Conservation (phyloP, 2,113 vertebrate genomes). For the Acanthochromis polyacanthus region DNA sequence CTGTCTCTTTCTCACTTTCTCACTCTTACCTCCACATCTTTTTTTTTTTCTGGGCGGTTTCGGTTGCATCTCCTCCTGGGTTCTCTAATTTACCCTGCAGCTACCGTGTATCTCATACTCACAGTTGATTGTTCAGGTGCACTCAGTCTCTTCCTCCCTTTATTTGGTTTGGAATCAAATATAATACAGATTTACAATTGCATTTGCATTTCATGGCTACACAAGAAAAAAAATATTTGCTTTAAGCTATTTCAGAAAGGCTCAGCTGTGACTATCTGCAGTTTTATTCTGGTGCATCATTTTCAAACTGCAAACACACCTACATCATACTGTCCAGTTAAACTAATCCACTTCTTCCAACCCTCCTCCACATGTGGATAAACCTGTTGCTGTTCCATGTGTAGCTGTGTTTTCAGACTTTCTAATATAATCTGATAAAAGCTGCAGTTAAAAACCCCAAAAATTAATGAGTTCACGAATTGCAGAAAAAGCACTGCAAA, state of each 20-base stretch:
- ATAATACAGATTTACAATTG: not conserved
- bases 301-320: no score
- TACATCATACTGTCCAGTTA: no score
- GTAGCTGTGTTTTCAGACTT: not conserved
- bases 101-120: not conserved
- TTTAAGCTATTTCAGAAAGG: not conserved
- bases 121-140: no score
- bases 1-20: not conserved
- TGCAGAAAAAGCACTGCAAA: not conserved
- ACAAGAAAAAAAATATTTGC: not conserved
- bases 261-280: no score
- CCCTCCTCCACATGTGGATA: not conserved
- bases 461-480: not conserved
- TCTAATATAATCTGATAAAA: not conserved
- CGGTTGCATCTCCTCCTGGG: not conserved
- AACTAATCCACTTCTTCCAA: not conserved
- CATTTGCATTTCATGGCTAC: not conserved
- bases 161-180: not conserved
- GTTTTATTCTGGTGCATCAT: no score
- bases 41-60: not conserved
- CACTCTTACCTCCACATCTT: not conserved
- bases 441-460: not conserved
- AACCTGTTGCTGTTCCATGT: slow-evolving; percentile 8
- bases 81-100: not conserved
- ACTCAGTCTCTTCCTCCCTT: no score